Base-by-base conservation (phyloP, 1,140 invertebrate genomes). In the Drosophila novamexicana region DNA sequence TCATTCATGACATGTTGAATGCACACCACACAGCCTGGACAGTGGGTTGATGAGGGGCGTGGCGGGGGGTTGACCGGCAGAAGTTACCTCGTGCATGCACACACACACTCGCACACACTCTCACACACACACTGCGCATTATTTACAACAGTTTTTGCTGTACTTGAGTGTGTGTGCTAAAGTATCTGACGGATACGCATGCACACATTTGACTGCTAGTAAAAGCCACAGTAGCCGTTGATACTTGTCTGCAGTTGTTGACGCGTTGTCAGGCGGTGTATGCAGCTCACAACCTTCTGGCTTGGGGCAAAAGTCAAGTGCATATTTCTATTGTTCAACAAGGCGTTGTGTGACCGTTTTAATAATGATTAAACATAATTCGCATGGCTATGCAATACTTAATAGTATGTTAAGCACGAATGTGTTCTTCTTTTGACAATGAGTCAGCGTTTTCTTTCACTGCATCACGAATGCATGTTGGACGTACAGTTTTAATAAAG, bases 1-100 rank as follows among this genome's bases (percentile, higher is more conserved):
- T 88, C 83, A 88, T 88, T 88, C 83, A 88, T 89, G 83, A 88
- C 83, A 88, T 88, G 83, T 88, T 88, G 83, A 88, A 88, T 89
- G 83, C 84, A 88, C 78, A 74, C 22, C 79, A 72, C 50, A 72
- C 72, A 69, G 44, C 34, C 44, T 12, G 22, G 18, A 45, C 42
- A 2, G 22, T 29, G 22, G 22, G 22, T 29, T 29, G 22, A 6
- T 29, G 70, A 8, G 44, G 63, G 73, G 45, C 42, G 56, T 22
- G 36, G 42, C 22, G 8, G 36, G 8, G 52, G 36, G 42, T 29
- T 29, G 22, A 12, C 40, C 32, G 42, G 22, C 37, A 39, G 34
- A 42, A 53, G 63, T 53, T 73, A 73, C 70, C 54, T 73, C 70
- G 63, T 73, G 70, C 49, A 54, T 54, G 54, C 56, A 61, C 18